Evolutionary conservation across 2,888 invertebrate genomes (phyloP), one percentile per base, ranked within the genome.

Genomic region (Tachina lurida): DNA sequence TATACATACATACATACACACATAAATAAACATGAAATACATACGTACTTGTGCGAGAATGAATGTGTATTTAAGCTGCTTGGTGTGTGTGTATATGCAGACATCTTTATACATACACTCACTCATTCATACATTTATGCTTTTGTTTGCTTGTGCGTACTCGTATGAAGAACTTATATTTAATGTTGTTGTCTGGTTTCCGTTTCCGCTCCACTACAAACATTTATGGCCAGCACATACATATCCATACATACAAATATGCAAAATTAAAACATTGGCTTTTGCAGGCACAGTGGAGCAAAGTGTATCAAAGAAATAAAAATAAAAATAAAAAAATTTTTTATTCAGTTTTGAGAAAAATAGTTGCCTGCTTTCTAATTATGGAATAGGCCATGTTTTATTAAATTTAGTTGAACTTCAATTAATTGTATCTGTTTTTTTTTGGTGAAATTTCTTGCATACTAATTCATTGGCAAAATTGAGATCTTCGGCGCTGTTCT

Each of bases 101-200:
- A 22, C 22, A 22, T 22, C 1, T 3, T 2, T 22, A 22, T 3
- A 22, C 3, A 22, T 22, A 3, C 3, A 22, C 22, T 2, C 3
- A 52, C 7, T 19, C 52, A 52, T 17, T 1, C 17, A 17, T 13
- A 5, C 10, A 49, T 10, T 12, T 43, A 9, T 52, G 58, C 54
- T 17, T 10, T 13, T 17, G 45, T 41, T 19, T 41, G 45, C 13
- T 7, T 63, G 52, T 62, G 47, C 49, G 54, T n/a, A n/a, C n/a
- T n/a, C n/a, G n/a, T 47, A 22, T 81, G 45, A 56, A 54, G 17
- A 56, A 58, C 56, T 80, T 17, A 43, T 58, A 56, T 70, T 68
- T 62, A 79, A 74, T 74, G 73, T 89, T 90, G 87, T 90, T 90
- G 89, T 88, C 87, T 88, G 91, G 88, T 90, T 90, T 91, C 91